Evolutionary conservation across 2,113 vertebrate genomes (phyloP).

Genomic region (Rhinolophus sinicus): DNA sequence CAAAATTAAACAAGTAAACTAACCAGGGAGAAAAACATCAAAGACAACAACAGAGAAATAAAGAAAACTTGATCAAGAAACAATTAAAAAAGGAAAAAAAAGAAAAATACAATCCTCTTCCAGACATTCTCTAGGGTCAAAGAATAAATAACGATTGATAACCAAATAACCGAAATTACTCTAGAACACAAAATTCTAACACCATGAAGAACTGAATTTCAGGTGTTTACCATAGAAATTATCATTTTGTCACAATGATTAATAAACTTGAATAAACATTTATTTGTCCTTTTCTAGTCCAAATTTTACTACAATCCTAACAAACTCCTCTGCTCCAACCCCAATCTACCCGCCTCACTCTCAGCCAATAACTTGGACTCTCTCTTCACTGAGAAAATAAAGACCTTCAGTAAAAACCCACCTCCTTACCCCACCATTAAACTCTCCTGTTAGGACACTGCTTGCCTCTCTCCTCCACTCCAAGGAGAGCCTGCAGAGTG

Average conservation of each 20-base stretch:
- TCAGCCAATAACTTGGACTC: not conserved
- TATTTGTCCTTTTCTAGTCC: not conserved
- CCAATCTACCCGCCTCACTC: not conserved
- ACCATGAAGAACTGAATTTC: not conserved
- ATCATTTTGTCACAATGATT: not conserved
- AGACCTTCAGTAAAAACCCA: not conserved
- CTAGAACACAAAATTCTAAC: not conserved
- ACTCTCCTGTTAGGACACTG: not conserved
- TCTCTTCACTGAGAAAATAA: not conserved
- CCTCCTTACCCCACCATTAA: not conserved
- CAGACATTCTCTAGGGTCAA: not conserved
- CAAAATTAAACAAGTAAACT: slow-evolving; percentile 23
- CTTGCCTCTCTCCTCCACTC: not conserved
- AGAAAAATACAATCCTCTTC: not conserved
- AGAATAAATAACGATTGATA: not conserved
- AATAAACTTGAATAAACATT: not conserved
- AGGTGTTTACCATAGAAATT: not conserved
- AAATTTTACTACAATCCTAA: not conserved
- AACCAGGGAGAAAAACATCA: not conserved
- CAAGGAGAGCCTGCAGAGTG: not conserved
- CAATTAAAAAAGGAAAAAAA: not conserved
- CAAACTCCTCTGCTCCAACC: not conserved
- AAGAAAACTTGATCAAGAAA: not conserved
- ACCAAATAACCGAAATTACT: not conserved
- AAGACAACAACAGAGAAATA: not conserved